These are phyloP conservation scores for Octopus bimaculoides DNA, from an alignment of 1,140 invertebrate species.

Conservation along the genomic window DNA sequence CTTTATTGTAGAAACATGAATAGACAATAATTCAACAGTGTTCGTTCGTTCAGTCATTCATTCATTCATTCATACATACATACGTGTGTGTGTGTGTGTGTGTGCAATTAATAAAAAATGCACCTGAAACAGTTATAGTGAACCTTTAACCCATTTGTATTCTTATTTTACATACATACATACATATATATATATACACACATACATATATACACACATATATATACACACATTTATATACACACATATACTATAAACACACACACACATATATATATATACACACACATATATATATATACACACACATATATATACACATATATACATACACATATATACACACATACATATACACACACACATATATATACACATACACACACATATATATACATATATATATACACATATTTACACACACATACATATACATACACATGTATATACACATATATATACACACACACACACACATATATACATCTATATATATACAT, in stretches of 20 bases:
- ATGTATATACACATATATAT: not conserved
- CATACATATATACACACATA: too few species aligned
- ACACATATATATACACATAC: not conserved
- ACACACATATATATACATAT: not conserved
- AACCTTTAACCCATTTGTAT: too few species aligned
- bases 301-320: not conserved
- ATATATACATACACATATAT: not conserved
- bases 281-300: not conserved
- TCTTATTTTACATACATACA: too few species aligned
- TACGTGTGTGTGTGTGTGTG: too few species aligned
- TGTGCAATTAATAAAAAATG: too few species aligned
- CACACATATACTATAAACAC: not conserved
- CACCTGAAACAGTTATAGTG: too few species aligned
- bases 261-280: not conserved
- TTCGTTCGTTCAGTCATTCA: too few species aligned
- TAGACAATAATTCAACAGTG: too few species aligned
- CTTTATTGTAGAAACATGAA: too few species aligned
- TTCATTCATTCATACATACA: too few species aligned
- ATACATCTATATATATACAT: not conserved
- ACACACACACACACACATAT: not conserved
- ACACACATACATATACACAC: not conserved
- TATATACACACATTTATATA: too few species aligned
- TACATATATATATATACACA: too few species aligned
- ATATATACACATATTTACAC: not conserved
- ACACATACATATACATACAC: not conserved